Evolutionary conservation across 1,140 invertebrate genomes (phyloP), one percentile per base, ranked within the genome.

Genomic region (Neodiprion fabricii): DNA sequence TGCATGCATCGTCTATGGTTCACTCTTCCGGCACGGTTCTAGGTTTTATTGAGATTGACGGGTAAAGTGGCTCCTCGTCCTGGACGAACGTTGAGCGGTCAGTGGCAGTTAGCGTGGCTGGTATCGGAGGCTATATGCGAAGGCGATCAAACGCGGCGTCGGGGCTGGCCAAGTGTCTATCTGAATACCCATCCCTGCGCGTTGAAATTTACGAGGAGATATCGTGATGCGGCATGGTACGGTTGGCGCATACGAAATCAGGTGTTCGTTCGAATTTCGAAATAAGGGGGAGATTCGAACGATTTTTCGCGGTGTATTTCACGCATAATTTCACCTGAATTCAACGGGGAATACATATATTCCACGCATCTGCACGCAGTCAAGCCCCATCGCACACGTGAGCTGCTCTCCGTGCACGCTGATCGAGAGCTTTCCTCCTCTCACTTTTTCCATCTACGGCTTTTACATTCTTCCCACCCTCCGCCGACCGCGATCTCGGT

Each of bases 31-130:
- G 28, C 28, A 1, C 28, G 28, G 28, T 40, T 40, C 28, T 40
- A 61, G 11, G n/a, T 61, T 61, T 61, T 61, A 61, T 61, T 61
- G 53, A 61, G 53, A 61, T 61, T 61, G 53, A 61, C 53, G 53
- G 11, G 11, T 9, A 17, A 17, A 61, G 53, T 61, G 53, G 53
- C 28, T 40, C 28, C 1, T 40, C 28, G 2, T 40, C 28, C 28
- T 40, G 28, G 28, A 40, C 28, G 28, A 40, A 40, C 28, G 28
- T 40, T 40, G 28, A 40, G 5, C 53, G 53, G 53, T 61, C 53
- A 61, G 7, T 14, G 9, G 53, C 53, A 61, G 11, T 61, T 17
- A 9, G 53, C n/a, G 53, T 61, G n/a, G 11, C 53, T 17, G 53
- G 3, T 61, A 17, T 40, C 28, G 28, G 5, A 40, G 28, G 2